Evolutionary conservation across 35 echinoderm and acorn worm genomes (phyloP).

Genomic region (Amphiura filiformis): DNA sequence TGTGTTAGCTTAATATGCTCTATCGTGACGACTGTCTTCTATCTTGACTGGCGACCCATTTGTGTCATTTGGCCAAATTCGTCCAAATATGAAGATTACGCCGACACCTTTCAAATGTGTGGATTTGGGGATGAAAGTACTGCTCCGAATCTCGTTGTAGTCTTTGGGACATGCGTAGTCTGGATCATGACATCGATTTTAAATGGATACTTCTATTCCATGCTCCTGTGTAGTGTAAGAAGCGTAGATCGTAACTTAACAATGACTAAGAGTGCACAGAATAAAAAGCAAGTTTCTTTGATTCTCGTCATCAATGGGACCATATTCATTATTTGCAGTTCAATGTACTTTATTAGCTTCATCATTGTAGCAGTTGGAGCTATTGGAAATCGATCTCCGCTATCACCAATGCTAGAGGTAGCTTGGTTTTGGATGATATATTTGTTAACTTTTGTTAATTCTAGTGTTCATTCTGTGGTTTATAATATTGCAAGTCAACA

Average conservation of each 20-base stretch:
- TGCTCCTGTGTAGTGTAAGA: neutral
- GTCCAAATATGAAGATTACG: neutral
- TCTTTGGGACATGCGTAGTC: neutral
- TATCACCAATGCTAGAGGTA: neutral
- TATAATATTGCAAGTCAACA: neutral
- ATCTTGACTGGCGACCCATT: neutral
- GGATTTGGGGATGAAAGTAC: neutral
- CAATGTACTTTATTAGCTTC: neutral
- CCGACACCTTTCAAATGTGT: neutral
- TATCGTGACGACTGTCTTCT: neutral
- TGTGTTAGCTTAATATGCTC: neutral
- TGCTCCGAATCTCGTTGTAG: neutral
- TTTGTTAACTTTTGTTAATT: neutral
- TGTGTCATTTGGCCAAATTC: neutral
- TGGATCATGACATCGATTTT: neutral
- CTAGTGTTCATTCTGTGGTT: neutral
- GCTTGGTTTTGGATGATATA: conserved; percentile 1
- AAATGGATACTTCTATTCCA: neutral
- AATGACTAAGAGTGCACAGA: neutral
- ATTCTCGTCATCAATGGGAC: neutral
- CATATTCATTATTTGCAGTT: neutral
- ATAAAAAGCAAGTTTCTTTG: neutral
- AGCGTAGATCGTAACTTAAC: neutral
- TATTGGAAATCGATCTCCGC: neutral
- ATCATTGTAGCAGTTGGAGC: neutral